Evolutionary conservation across 2,888 invertebrate species (phyloP).

Genomic region (Alsophila aescularia): DNA sequence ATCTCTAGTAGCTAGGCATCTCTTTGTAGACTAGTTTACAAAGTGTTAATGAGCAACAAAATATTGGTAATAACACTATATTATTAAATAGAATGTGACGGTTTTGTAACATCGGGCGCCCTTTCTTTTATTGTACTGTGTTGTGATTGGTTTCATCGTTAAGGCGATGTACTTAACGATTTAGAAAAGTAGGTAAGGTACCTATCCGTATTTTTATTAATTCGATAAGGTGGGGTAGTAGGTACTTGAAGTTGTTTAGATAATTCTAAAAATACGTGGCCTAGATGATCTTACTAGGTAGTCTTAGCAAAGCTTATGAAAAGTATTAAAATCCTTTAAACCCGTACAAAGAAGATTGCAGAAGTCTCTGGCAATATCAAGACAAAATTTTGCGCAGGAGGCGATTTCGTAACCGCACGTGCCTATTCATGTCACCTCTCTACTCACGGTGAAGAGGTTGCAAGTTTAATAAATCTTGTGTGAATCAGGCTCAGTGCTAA

Average conservation of each 20-base stretch:
- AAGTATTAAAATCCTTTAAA: too few relatives aligned
- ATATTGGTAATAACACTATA: neutral
- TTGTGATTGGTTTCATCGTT: slow-evolving; percentile 2
- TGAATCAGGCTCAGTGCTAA: neutral
- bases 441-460: slow-evolving; percentile 5
- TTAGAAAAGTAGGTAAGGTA: neutral
- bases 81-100: slow-evolving; percentile 5
- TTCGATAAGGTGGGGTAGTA: too few relatives aligned
- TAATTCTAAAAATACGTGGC: too few relatives aligned
- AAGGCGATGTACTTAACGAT: slow-evolving; percentile 1
- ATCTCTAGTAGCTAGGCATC: neutral
- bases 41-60: neutral
- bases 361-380: too few relatives aligned
- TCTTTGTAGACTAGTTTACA: neutral
- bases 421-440: slow-evolving; percentile 4
- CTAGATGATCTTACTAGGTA: too few relatives aligned
- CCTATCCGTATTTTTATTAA: too few relatives aligned
- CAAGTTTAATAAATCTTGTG: neutral
- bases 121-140: neutral
- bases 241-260: too few relatives aligned
- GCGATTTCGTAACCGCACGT: slow-evolving; percentile 4
- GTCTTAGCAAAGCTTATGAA: too few relatives aligned
- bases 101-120: slow-evolving; percentile 5
- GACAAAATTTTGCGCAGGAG: slow-evolving; percentile 3
- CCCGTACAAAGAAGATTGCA: too few relatives aligned